Percentiles rank a stretch among this genome's conserved stretches.
Evolutionary conservation across 2,797 vertebrate species (phyloP).

Genomic region (Poeciliopsis turneri): DNA sequence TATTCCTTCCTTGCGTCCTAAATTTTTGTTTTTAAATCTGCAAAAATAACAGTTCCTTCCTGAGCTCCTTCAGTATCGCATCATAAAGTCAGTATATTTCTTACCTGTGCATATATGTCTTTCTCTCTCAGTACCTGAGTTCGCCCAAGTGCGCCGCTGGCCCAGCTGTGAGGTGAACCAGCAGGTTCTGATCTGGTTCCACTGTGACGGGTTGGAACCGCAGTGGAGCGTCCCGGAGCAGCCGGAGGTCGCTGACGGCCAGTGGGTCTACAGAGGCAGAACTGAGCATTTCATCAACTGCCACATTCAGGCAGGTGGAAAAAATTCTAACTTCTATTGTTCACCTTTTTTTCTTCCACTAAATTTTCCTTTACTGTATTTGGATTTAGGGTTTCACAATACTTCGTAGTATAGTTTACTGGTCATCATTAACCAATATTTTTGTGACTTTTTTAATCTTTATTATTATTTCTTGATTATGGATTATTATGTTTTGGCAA

Average conservation of each 20-base stretch:
- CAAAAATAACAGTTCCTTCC: not conserved
- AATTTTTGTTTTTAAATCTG: not conserved
- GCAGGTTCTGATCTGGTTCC: constrained; percentile 85
- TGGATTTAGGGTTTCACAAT: no score
- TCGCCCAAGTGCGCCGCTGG: constrained; percentile 80
- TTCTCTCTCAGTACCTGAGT: constrained; percentile 76
- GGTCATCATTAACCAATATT: not conserved
- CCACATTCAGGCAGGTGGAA: constrained; percentile 79
- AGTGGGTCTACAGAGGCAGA: constrained; percentile 82
- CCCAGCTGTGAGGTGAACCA: constrained; percentile 78
- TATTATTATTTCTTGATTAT: not conserved
- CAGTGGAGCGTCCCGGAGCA: constrained; percentile 79
- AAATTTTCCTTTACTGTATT: no score
- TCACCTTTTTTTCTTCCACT: not conserved
- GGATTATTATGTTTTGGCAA: not conserved
- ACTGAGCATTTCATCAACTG: constrained; percentile 80
- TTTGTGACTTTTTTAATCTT: not conserved
- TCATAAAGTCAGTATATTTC: not conserved
- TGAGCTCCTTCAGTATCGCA: not conserved
- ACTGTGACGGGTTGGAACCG: constrained; percentile 76
- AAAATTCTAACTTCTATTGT: no score
- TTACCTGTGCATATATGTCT: not conserved
- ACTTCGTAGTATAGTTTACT: no score
- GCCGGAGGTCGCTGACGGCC: constrained; percentile 67
- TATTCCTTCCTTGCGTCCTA: not conserved